Base-by-base conservation (phyloP, 2,888 invertebrate species). In the Sinohyriopsis cumingii region DNA sequence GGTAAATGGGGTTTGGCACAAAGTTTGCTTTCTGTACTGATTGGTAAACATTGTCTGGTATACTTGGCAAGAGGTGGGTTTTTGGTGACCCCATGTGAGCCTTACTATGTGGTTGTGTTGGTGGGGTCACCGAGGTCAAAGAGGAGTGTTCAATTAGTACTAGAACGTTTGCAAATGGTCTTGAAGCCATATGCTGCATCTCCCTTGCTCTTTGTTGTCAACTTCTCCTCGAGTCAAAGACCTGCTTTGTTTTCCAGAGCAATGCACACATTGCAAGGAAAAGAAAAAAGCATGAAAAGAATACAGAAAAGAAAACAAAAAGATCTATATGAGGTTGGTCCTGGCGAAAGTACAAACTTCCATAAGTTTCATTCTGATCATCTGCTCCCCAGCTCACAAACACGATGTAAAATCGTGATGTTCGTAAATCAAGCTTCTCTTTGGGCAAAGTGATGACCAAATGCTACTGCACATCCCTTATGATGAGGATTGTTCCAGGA, bases 231-330 rank as follows among this genome's bases (percentile, higher is more conserved):
- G 96, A 93, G 85, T 97, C 97, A 57, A 89, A 95, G 0, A 96
- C 89, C 88, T 97, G 96, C 89, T 98, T 98, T 22, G 96, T 95
- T 90, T 98, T 98, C 97, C 97, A 98, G 7, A 96, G 95, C 71
- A 98, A 95, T 19, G 98, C 97, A 87, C 97, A 98, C 28, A 95
- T 95, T 19, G 97, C 96, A 80, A 98, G 92, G 88, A 98, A 97
- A 61, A 98, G 90, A 91, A 98, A 98, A 92, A 98, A 98, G 88
- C 97, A 97, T 15, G 97, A 97, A 90, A 98, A 98, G 91, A 98
- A 98, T 63, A 98, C 97, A 1, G 97, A 97, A 91, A 97, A 98
- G 91, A 98, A 98, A 69, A 98, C 98, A 90, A 98, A 98, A 62
- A 98, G 92, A 91, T 98, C 98, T 77, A 98, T 98, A 87, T 97